These are phyloP conservation scores for Zaprionus davidi DNA, from an alignment of 1,140 invertebrate genomes.

Conservation along the genomic window DNA sequence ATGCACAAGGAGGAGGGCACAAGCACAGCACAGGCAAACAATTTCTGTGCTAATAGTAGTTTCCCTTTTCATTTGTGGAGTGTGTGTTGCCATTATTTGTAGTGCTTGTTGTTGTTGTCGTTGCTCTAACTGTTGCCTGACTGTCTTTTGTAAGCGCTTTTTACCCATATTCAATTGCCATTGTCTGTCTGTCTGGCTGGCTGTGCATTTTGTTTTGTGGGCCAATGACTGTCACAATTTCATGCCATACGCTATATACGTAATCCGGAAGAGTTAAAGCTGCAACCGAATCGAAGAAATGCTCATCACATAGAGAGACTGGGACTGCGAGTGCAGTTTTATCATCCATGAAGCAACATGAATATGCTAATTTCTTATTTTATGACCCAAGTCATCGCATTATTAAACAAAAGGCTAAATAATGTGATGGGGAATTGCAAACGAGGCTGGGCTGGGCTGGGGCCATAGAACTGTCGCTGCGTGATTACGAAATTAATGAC, in stretches of 20 bases:
- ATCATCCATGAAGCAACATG: conserved; percentile 57
- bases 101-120: conserved; percentile 25
- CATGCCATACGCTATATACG: conserved; percentile 2
- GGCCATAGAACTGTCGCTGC: conserved; percentile 37
- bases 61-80: conserved; percentile 73
- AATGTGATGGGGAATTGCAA: conserved; percentile 37
- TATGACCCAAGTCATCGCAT: conserved; percentile 49
- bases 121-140: conserved; percentile 28
- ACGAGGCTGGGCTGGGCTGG: conserved; percentile 9
- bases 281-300: conserved; percentile 18
- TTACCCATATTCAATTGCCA: conserved; percentile 33
- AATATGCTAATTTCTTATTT: conserved; percentile 71
- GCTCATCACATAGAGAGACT: conserved; percentile 11
- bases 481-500: conserved; percentile 67
- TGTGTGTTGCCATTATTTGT: conserved; percentile 21
- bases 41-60: conserved; percentile 62
- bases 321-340: conserved; percentile 46
- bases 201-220: conserved; percentile 43
- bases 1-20: conserved; percentile 21
- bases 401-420: conserved; percentile 64
- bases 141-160: conserved; percentile 29
- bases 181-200: conserved; percentile 39
- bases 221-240: conserved; percentile 52
- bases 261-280: conserved; percentile 47
- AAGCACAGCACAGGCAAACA: conserved; percentile 24